Evolutionary conservation across 2,888 invertebrate genomes (phyloP).

Genomic region (Netelia fuscicornis): DNA sequence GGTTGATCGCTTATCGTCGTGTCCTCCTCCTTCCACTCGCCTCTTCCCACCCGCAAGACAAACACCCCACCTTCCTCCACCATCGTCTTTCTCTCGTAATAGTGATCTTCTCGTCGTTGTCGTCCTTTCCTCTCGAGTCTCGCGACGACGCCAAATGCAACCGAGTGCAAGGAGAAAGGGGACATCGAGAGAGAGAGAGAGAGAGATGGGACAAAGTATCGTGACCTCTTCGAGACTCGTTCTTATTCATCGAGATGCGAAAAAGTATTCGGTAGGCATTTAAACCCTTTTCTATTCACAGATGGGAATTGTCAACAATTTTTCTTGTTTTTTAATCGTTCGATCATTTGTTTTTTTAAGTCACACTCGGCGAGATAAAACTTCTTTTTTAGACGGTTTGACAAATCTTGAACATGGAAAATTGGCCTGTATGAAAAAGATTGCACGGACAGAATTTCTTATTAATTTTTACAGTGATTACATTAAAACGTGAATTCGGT

Average conservation of each 20-base stretch:
- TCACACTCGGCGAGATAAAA: too few relatives aligned
- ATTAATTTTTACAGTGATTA: too few relatives aligned
- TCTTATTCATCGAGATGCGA: constrained; percentile 51
- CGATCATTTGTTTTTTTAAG: too few relatives aligned
- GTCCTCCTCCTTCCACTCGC: constrained; percentile 44
- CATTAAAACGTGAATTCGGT: too few relatives aligned
- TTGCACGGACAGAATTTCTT: too few relatives aligned
- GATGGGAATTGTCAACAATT: too few relatives aligned
- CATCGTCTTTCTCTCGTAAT: constrained; percentile 53
- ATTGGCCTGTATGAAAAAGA: background rate
- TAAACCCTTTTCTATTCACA: too few relatives aligned
- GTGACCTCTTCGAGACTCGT: constrained; percentile 56
- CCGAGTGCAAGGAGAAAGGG: constrained; percentile 60
- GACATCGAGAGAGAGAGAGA: background rate
- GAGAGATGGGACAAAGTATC: constrained; percentile 36
- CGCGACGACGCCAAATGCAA: constrained; percentile 57
- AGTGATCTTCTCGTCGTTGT: constrained; percentile 56
- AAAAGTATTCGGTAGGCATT: constrained; percentile 6
- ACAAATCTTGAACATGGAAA: too few relatives aligned
- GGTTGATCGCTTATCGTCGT: constrained; percentile 69
- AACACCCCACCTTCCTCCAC: constrained; percentile 37
- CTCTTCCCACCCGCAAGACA: constrained; percentile 11
- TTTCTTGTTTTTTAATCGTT: too few relatives aligned
- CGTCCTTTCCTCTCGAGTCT: constrained; percentile 38
- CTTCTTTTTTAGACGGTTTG: too few relatives aligned